Evolutionary conservation across 2,797 vertebrate species (phyloP).

Genomic region (Gobionotothen gibberifrons): DNA sequence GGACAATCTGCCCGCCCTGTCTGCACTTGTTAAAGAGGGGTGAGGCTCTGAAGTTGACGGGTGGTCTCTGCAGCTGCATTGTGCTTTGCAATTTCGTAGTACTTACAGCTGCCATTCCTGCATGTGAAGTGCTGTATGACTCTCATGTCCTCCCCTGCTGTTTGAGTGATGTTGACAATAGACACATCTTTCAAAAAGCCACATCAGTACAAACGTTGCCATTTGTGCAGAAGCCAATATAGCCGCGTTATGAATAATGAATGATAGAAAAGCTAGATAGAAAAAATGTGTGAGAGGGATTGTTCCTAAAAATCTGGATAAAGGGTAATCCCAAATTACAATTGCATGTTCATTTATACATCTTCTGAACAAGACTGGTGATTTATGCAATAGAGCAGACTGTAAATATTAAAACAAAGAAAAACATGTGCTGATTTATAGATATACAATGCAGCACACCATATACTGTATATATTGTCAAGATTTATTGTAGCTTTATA

Average conservation of each 20-base stretch:
- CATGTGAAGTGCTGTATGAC: neutral
- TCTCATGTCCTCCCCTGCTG: neutral
- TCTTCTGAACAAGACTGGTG: neutral
- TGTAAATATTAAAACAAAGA: neutral
- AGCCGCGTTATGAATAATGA: neutral
- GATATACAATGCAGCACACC: neutral
- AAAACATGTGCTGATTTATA: neutral
- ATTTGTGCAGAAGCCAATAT: neutral
- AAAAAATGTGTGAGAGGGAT: neutral
- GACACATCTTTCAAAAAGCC: neutral
- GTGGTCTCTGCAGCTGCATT: conserved; percentile 28
- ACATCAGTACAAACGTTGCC: neutral
- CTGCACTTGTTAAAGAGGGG: conserved; percentile 16
- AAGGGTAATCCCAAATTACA: neutral
- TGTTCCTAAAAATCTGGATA: neutral
- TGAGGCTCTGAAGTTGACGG: conserved; percentile 43
- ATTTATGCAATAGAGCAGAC: neutral
- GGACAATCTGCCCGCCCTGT: conserved; percentile 7
- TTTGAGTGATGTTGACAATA: conserved; percentile 2
- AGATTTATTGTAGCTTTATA: neutral
- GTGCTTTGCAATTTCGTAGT: conserved; percentile 14
- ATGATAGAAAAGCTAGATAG: neutral
- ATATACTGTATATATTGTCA: no score
- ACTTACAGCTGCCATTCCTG: conserved; percentile 19
- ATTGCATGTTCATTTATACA: conserved; percentile 1